Conservation (phyloP, 2,888 invertebrate species). For the Ypsolopha scabrella region DNA sequence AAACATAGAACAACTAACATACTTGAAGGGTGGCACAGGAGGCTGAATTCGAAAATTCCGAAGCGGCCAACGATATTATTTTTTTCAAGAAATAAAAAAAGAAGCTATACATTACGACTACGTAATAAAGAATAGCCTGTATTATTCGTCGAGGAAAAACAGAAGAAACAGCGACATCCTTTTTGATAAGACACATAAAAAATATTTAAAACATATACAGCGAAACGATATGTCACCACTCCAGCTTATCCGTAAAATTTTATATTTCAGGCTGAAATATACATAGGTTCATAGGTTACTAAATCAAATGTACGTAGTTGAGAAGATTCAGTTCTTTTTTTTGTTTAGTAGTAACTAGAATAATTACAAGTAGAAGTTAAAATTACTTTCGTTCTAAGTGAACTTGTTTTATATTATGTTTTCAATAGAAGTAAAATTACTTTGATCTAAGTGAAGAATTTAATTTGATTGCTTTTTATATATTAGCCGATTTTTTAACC, state of each 20-base stretch:
- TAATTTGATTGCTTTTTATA: too few species aligned
- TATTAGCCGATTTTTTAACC: too few species aligned
- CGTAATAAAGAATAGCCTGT: slow-evolving; percentile 2
- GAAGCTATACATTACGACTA: slow-evolving; percentile 5
- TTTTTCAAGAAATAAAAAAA: slow-evolving; percentile 3
- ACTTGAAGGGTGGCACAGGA: slow-evolving; percentile 4
- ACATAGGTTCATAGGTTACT: slow-evolving; percentile 19
- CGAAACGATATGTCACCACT: slow-evolving; percentile 5
- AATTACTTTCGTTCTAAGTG: too few species aligned
- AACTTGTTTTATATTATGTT: too few species aligned
- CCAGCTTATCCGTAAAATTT: slow-evolving; percentile 5
- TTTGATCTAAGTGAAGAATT: too few species aligned
- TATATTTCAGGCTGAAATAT: slow-evolving; percentile 5
- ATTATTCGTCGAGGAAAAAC: slow-evolving; percentile 3
- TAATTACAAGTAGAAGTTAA: too few species aligned
- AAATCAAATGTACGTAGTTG: slow-evolving; percentile 25
- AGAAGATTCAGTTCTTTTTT: too few species aligned
- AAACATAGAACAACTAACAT: slow-evolving; percentile 4
- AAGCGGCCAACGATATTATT: slow-evolving; percentile 2
- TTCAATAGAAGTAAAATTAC: too few species aligned
- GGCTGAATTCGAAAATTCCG: slow-evolving; percentile 2
- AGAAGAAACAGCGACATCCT: slow-evolving; percentile 5
- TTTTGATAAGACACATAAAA: slow-evolving; percentile 6
- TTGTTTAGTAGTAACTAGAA: neutral
- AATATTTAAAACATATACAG: slow-evolving; percentile 6